Conservation (phyloP, 2,888 invertebrate species). For the Phrixothrix hirtus region DNA sequence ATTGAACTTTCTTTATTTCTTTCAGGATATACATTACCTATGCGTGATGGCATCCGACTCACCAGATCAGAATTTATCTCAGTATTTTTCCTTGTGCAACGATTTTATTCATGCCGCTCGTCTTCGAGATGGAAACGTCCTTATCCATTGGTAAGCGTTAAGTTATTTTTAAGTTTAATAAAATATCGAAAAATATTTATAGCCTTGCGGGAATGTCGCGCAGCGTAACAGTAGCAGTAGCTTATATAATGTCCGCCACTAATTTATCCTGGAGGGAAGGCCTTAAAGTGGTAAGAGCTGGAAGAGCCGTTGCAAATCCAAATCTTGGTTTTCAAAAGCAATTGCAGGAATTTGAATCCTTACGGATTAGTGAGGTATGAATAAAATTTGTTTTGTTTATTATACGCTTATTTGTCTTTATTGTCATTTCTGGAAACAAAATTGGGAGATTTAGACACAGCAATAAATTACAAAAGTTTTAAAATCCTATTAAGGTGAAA, state of each 20-base stretch:
- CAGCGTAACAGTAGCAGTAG: conserved; percentile 93
- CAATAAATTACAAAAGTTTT: too few relatives aligned
- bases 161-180: not conserved
- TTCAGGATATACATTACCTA: conserved; percentile 92
- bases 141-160: conserved; percentile 85
- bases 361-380: conserved; percentile 73
- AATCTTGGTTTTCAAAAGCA: conserved; percentile 95
- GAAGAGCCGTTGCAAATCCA: conserved; percentile 91
- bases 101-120: conserved; percentile 96
- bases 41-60: conserved; percentile 96
- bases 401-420: too few relatives aligned
- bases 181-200: not conserved
- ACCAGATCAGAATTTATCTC: conserved; percentile 90
- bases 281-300: conserved; percentile 88
- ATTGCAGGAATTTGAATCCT: conserved; percentile 86
- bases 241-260: conserved; percentile 95
- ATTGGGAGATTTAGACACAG: too few relatives aligned
- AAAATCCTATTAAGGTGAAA: too few relatives aligned
- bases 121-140: conserved; percentile 83
- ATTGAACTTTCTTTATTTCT: conserved; percentile 46
- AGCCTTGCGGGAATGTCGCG: conserved; percentile 96
- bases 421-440: too few relatives aligned
- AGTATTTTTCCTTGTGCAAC: conserved; percentile 91
- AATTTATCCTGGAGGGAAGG: conserved; percentile 89
- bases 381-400: not conserved